Base-by-base conservation (phyloP, 1,140 invertebrate species). In the Bombus vancouverensis region DNA sequence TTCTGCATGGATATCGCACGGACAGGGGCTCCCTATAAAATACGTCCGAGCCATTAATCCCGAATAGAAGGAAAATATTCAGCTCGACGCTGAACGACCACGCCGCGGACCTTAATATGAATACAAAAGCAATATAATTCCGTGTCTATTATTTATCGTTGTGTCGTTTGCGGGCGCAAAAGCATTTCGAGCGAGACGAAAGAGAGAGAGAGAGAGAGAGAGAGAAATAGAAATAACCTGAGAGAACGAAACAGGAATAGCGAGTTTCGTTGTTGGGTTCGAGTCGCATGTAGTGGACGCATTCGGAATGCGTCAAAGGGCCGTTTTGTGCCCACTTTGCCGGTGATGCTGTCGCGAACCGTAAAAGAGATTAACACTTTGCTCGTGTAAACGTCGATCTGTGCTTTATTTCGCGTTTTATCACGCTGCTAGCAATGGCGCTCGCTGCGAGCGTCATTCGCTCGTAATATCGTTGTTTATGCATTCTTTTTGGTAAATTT, bases 11-110 rank as follows among this genome's bases (percentile, higher is more conserved):
- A 92, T 92, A 92, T 87, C 87, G 88, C 66, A 89, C 85, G 84
- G 78, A 87, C 81, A 89, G 80, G 83, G 86, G 88, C 87, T 91
- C 93, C 92, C 94, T 94, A 95, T 95, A 95, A 95, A 95, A 94
- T 95, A 94, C 92, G 93, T 95, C 92, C 94, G 87, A 95, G 93
- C 94, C 94, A 95, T 95, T 95, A 95, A 95, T 95, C 92, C 94
- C 94, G 93, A 95, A 95, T 95, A 93, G 93, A 93, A 95, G 91
- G 91, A 95, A 95, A 95, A 95, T 94, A 95, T 95, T 95, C 94
- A 81, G 91, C 65, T 90, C 89, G 85, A 89, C 90, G 89, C 88
- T 93, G 93, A 95, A 94, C 92, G 93, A 94, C 93, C 92, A 70
- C 93, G 91, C 44, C 73, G 85, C 80, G 81, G 90, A 80, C 92